Base-by-base conservation (phyloP, 2,797 vertebrate species). In the Meda fulgida region DNA sequence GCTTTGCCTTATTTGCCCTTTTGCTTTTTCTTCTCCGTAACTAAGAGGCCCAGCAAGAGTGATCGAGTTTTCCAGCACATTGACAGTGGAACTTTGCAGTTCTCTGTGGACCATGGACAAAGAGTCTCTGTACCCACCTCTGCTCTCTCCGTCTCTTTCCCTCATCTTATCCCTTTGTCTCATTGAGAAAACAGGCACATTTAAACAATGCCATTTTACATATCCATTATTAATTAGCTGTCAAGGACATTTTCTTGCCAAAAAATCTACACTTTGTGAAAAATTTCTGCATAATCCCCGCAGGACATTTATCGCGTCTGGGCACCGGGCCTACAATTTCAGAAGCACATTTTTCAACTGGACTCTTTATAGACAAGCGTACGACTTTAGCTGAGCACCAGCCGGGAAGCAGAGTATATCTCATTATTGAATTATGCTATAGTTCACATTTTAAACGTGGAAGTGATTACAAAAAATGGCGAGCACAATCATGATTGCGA, bases 241-340 rank as follows among this genome's bases (percentile, higher is more conserved):
- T 89, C 82, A 8, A 60, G 60, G 76, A 80, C 43, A 63, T 89
- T 87, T 90, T 84, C 82, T 78, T 88, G 77, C 63, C 58, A 91
- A 86, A 83, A 89, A 90, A 88, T 90, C 73, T 89, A 85, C 88
- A 88, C 87, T 84, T 71, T 86, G 87, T 40, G 76, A 66, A 76
- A 83, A 67, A 73, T 65, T 16, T 77, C 85, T 77, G 81, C 67
- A 81, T 86, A 93, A 92, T 94, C 93, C 91, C 92, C 11, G 81
- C 84, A 90, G 94, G 91, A 89, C 90, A 89, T 94, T 95, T 94
- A 94, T 94, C 89, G 82, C 88, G 92, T 95, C 94, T 95, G 94
- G 95, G 94, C 93, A 73, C 88, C 3, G 88, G 91, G 93, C 93
- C 94, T 93, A 93, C 92, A 93, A 94, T 92, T 93, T 93, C 92